Evolutionary conservation across 2,797 vertebrate genomes (phyloP).

Genomic region (Bradypodion ventrale): DNA sequence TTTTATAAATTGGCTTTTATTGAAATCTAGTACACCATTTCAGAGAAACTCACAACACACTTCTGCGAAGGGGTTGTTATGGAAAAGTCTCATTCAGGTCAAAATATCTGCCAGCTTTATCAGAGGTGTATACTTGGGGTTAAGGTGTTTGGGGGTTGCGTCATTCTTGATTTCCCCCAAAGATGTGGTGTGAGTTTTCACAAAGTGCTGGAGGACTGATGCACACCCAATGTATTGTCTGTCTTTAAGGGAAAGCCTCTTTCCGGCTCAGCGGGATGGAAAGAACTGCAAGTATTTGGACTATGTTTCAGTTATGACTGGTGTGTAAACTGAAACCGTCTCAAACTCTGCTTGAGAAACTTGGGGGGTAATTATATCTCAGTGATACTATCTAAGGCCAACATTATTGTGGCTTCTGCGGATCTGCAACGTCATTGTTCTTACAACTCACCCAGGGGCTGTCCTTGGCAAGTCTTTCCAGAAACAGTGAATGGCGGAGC

Average conservation of each 20-base stretch:
- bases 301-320: slow-evolving; percentile 24
- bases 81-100: neutral
- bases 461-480: neutral
- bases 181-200: neutral
- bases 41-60: neutral
- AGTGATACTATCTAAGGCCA: slow-evolving; percentile 9
- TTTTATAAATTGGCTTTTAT: neutral
- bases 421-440: neutral
- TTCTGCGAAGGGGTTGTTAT: too few species aligned
- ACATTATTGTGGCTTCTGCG: slow-evolving; percentile 14
- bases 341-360: neutral
- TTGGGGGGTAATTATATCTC: slow-evolving; percentile 1
- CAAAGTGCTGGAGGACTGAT: neutral
- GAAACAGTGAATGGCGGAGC: neutral
- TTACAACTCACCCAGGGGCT: neutral
- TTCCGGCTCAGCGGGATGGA: neutral
- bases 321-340: slow-evolving; percentile 10
- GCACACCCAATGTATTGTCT: neutral
- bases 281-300: slow-evolving; percentile 2
- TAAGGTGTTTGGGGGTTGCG: slow-evolving; percentile 4
- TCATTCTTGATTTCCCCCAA: slow-evolving; percentile 5
- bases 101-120: slow-evolving; percentile 7
- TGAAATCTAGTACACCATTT: neutral
- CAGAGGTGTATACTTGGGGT: neutral
- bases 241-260: neutral